Conservation (phyloP, 2,797 vertebrate genomes). For the Coregonus ussuriensis region DNA sequence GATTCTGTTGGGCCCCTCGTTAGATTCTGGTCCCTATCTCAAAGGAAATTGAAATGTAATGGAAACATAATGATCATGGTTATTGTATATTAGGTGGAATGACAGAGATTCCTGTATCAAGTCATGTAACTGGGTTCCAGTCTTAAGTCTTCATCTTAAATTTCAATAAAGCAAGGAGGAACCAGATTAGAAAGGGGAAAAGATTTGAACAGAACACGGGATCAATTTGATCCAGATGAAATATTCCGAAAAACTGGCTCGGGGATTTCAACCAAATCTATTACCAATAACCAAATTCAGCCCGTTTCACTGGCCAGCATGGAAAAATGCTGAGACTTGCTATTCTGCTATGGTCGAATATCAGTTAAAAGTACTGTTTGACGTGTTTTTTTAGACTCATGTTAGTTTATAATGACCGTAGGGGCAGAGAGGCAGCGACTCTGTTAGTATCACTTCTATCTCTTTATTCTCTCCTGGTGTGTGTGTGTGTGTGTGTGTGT, state of each 20-base stretch:
- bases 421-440: slow-evolving; percentile 49
- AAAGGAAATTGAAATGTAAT: too few relatives aligned
- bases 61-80: too few relatives aligned
- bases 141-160: too few relatives aligned
- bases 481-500: slow-evolving; percentile 54
- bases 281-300: too few relatives aligned
- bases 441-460: slow-evolving; percentile 21
- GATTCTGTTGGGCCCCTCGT: too few relatives aligned
- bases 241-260: neutral
- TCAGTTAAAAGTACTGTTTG: neutral
- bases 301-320: neutral
- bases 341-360: slow-evolving; percentile 11
- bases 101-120: too few relatives aligned
- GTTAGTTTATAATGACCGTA: slow-evolving; percentile 56
- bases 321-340: neutral
- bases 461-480: neutral
- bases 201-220: neutral
- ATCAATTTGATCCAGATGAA: neutral
- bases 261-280: neutral
- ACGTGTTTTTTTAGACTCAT: slow-evolving; percentile 45
- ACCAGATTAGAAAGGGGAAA: neutral
- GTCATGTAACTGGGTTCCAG: too few relatives aligned
- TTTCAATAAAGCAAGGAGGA: neutral
- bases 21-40: too few relatives aligned
- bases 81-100: too few relatives aligned